Base-by-base conservation (phyloP, 1,140 invertebrate species). In the Uloborus diversus region DNA sequence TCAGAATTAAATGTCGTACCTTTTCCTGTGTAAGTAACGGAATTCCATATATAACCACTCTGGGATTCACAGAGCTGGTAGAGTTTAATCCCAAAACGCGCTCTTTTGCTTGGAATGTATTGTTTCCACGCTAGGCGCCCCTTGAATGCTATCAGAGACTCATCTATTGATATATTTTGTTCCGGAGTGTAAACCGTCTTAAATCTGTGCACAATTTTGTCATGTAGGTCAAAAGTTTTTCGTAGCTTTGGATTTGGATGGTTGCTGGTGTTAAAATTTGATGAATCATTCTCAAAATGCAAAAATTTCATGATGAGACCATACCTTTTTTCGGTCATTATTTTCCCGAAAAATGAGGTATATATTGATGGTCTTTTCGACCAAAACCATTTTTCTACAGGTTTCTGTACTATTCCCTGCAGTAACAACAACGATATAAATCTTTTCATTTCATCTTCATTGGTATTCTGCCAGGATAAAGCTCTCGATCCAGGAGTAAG, bases 271-370 rank as follows among this genome's bases (percentile, higher is more conserved):
- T n/a, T n/a, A n/a, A n/a, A n/a, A n/a, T n/a, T n/a, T n/a, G 64
- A 49, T 47, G 35, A 49, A 66, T 66, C 37, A 49, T 23, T 51
- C 47, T 47, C 35, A 51, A 66, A 66, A 51, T 66, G 64, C 25
- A 66, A 2, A 66, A 66, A 49, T 51, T 66, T 20, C 64, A 66
- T 66, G 27, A 64, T 64, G 49, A 66, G 64, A 11, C 49, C 37
- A 66, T 47, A 66, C 20, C 64, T 47, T 49, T 28, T 66, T 23
- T 7, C 27, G 49, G 35, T 66, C 35, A n/a, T n/a, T n/a, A n/a
- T n/a, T n/a, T n/a, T n/a, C n/a, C n/a, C n/a, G n/a, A 66, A 49
- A 66, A 11, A 25, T 3, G 37, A 1, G 27, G 37, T 66, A 47
- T 66, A 35, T 30, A 47, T 66, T 51, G 49, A 49, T 28, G 47